A percentile compares a stretch with the other conserved stretches of the same genome.
These are phyloP conservation scores for Podarcis muralis DNA, from an alignment of 2,113 vertebrate genomes.

Conservation along the genomic window DNA sequence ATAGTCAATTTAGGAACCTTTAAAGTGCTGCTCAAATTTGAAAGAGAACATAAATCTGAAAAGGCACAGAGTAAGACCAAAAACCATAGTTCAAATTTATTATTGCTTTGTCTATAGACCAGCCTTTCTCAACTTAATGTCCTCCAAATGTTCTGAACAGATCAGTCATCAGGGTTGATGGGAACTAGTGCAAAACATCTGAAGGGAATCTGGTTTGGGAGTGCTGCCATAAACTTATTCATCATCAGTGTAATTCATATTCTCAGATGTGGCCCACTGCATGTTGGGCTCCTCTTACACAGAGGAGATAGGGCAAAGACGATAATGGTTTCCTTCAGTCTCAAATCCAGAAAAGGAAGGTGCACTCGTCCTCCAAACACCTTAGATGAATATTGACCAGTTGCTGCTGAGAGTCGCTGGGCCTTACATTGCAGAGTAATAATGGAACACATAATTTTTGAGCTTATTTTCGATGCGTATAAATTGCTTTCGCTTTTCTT, in stretches of 20 bases:
- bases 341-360: not conserved
- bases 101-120: not conserved
- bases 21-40: not conserved
- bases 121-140: not conserved
- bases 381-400: no score
- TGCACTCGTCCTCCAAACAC: not conserved
- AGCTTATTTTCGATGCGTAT: not conserved
- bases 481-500: not conserved
- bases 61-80: not conserved
- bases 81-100: not conserved
- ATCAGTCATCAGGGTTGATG: no score
- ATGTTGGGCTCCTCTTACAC: not conserved
- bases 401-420: not conserved
- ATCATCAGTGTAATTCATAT: no score
- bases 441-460: not conserved
- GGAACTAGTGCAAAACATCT: no score
- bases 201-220: not conserved
- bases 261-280: not conserved
- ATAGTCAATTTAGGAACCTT: not conserved
- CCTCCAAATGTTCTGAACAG: not conserved
- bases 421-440: not conserved
- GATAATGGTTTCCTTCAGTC: not conserved
- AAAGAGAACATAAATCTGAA: not conserved
- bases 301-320: not conserved
- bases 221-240: not conserved